phyloP scores from a whole-genome alignment of 2,113 vertebrate genomes.

The Phoenicopterus ruber region DNA sequence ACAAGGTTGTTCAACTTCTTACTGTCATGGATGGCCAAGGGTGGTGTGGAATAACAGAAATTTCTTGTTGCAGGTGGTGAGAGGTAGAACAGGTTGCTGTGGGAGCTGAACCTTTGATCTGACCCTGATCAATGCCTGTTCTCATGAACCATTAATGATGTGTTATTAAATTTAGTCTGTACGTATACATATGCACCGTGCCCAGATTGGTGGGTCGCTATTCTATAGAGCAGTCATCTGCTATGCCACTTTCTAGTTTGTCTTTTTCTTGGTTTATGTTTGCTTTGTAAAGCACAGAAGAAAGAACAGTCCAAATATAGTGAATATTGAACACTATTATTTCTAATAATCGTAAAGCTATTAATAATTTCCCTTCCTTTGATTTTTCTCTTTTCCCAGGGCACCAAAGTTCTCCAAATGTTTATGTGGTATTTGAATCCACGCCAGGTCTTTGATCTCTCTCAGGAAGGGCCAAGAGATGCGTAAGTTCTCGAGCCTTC shows the following conservation, averaged over 20 bases:
- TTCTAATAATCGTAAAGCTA: background rate
- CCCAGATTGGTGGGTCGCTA: background rate
- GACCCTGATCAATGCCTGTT: background rate
- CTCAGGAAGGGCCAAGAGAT: slow-evolving; percentile 82
- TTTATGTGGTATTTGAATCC: slow-evolving; percentile 87
- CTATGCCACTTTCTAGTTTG: background rate
- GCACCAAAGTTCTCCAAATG: slow-evolving; percentile 83
- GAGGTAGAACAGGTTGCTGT: background rate
- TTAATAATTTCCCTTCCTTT: background rate
- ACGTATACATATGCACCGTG: background rate
- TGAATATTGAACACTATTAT: background rate
- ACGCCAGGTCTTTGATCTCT: slow-evolving; percentile 84
- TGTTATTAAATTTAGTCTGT: background rate
- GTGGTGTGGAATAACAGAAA: background rate
- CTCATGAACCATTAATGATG: background rate
- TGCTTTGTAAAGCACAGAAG: background rate
- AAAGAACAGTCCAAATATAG: background rate
- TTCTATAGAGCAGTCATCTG: background rate
- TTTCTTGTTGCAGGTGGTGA: background rate
- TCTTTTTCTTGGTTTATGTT: background rate
- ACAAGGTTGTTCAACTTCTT: background rate
- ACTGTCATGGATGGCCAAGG: background rate
- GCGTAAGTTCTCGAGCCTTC: slow-evolving; percentile 73
- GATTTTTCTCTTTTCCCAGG: slow-evolving; percentile 55
- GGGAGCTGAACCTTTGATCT: background rate